A percentile compares a stretch with the other conserved stretches of the same genome.
These are phyloP conservation scores for Stegophylla sp. DNA, from an alignment of 2,888 invertebrate genomes.

Conservation along the genomic window DNA sequence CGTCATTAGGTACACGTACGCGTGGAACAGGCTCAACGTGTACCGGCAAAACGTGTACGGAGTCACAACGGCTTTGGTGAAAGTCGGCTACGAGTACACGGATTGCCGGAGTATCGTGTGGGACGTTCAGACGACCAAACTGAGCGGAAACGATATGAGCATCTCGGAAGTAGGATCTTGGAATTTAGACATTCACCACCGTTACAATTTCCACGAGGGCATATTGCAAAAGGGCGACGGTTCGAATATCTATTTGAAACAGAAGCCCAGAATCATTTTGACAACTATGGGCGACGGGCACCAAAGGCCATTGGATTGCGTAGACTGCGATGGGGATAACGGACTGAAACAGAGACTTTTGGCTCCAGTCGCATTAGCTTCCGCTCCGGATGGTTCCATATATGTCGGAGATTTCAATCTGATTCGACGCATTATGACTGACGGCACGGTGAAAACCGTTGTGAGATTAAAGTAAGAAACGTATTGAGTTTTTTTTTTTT, in stretches of 20 bases:
- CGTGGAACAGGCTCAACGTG: conserved; percentile 96
- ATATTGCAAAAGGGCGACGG: conserved; percentile 98
- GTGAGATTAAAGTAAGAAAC: conserved; percentile 79
- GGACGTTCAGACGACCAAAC: conserved; percentile 93
- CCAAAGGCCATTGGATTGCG: conserved; percentile 85
- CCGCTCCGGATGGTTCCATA: conserved; percentile 90
- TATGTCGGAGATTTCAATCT: conserved; percentile 96
- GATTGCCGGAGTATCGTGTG: conserved; percentile 92
- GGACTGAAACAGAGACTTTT: conserved; percentile 77
- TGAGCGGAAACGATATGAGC: conserved; percentile 95
- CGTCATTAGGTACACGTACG: conserved; percentile 93
- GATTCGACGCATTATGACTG: conserved; percentile 84
- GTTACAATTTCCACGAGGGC: conserved; percentile 97
- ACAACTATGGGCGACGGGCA: conserved; percentile 92
- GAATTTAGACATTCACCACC: conserved; percentile 97
- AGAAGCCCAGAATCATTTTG: conserved; percentile 88
- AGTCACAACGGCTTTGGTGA: conserved; percentile 90
- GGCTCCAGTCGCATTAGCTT: conserved; percentile 90
- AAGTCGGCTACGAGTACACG: conserved; percentile 94
- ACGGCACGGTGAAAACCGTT: conserved; percentile 81
- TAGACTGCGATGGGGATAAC: conserved; percentile 79
- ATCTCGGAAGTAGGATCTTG: conserved; percentile 97
- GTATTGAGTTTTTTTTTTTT: not conserved
- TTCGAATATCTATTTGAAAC: conserved; percentile 90
- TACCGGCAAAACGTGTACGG: conserved; percentile 97